phyloP scores from a whole-genome alignment of 2,797 vertebrate species.

The Mus caroli region DNA sequence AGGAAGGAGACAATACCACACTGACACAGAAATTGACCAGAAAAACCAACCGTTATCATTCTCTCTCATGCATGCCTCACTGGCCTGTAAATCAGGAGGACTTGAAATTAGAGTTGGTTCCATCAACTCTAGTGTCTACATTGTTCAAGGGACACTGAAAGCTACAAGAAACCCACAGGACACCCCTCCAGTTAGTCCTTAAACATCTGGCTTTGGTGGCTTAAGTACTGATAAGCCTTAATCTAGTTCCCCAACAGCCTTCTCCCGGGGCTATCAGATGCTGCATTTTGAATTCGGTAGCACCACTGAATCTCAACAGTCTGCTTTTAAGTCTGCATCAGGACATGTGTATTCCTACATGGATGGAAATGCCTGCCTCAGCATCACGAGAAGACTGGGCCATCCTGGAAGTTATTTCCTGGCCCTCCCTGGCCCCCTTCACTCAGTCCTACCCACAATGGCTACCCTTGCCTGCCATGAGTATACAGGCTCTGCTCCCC shows the following conservation, averaged over 20 bases:
- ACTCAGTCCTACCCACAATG: not conserved
- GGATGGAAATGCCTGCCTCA: not conserved
- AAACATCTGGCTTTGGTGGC: not conserved
- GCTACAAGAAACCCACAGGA: not conserved
- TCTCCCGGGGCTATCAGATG: too few relatives aligned
- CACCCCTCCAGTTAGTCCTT: not conserved
- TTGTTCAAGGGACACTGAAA: not conserved
- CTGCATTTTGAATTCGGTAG: not conserved
- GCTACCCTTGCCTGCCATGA: not conserved
- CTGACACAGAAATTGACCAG: not conserved
- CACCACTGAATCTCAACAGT: not conserved
- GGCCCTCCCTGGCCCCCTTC: not conserved
- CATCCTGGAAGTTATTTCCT: not conserved
- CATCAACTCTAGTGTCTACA: rapidly evolving
- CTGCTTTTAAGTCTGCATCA: not conserved
- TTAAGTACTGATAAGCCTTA: not conserved
- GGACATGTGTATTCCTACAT: not conserved
- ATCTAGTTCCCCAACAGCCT: rapidly evolving
- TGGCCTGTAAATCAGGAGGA: not conserved
- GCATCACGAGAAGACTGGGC: not conserved
- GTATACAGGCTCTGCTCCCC: too few relatives aligned
- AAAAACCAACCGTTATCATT: not conserved
- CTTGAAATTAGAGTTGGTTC: not conserved
- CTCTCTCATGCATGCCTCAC: rapidly evolving
- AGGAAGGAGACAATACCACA: not conserved